Evolutionary conservation across 1,140 invertebrate genomes (phyloP), one percentile per base, ranked within the genome.

Genomic region (Lamellibrachia luymesi): DNA sequence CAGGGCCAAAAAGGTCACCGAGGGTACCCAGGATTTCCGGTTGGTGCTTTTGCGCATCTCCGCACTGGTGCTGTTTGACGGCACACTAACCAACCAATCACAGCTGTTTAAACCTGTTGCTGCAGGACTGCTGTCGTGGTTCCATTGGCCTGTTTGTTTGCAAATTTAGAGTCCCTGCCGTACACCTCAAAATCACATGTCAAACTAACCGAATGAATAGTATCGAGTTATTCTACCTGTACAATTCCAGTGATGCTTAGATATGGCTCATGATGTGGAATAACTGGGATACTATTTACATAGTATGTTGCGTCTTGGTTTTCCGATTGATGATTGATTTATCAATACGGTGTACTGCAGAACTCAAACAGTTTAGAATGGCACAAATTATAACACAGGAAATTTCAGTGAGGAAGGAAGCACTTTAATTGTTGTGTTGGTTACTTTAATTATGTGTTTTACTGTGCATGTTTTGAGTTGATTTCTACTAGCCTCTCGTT

Each of bases 21-120:
- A 80, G 64, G 64, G 64, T 80, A 80, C 64, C 64, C 64, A 80
- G 64, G 64, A 80, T 80, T 80, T 80, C 64, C 64, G 64, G 64
- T 80, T 80, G 64, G 64, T 80, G 64, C 64, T 80, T 80, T 80
- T 80, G 13, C 13, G 17, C 64, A 80, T 80, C 64, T 80, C 64
- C 64, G 64, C 64, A 80, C 64, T 22, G 38, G 64, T 80, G 64
- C 64, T 80, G 64, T 80, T 80, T 80, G 64, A 80, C 64, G 64
- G 64, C 64, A 80, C 64, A 80, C 64, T 80, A 80, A 80, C 64
- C 64, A 80, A 80, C 13, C 64, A 80, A 80, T 80, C 64, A 80
- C 13, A 80, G 64, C 64, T 10, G 64, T 80, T 22, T 80, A 80
- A 80, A 80, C 64, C 64, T 80, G 64, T 80, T 80, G 64, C 64